Evolutionary conservation across 2,797 vertebrate genomes (phyloP).

Genomic region (Phyllotis vaccarum): DNA sequence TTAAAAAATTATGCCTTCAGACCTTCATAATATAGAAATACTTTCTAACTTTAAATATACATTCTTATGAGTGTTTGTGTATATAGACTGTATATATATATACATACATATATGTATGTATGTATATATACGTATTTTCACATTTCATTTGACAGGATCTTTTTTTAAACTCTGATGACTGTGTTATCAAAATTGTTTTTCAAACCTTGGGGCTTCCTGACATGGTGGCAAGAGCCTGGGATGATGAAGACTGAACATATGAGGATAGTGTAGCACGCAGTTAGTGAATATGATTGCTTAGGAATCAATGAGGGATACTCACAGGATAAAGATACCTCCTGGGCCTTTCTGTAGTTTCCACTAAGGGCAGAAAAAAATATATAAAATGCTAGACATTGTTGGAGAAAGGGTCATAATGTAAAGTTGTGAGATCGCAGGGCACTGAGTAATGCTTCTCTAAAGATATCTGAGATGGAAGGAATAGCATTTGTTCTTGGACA

Average conservation of each 20-base stretch:
- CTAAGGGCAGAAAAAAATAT: background rate
- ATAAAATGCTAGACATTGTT: background rate
- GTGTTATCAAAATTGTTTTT: background rate
- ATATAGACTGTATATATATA: too few species aligned
- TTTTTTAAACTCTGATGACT: background rate
- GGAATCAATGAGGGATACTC: background rate
- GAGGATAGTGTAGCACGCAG: background rate
- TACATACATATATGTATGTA: too few species aligned
- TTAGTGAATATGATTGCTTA: background rate
- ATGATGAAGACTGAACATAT: background rate
- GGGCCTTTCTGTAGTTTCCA: background rate
- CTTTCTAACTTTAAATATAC: background rate
- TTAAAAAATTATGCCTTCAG: too few species aligned
- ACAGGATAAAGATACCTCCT: background rate
- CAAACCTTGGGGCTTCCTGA: too few species aligned
- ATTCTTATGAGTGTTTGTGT: background rate
- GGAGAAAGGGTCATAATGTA: background rate
- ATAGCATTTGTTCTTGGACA: background rate
- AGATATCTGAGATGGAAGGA: background rate
- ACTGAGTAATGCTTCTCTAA: constrained; percentile 13
- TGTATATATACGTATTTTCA: too few species aligned
- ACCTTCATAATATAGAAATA: background rate
- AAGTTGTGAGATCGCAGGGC: background rate
- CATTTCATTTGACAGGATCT: constrained; percentile 39
- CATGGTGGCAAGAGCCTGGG: background rate